Conservation (phyloP, 1,140 invertebrate genomes). For the Macrobrachium rosenbergii region DNA sequence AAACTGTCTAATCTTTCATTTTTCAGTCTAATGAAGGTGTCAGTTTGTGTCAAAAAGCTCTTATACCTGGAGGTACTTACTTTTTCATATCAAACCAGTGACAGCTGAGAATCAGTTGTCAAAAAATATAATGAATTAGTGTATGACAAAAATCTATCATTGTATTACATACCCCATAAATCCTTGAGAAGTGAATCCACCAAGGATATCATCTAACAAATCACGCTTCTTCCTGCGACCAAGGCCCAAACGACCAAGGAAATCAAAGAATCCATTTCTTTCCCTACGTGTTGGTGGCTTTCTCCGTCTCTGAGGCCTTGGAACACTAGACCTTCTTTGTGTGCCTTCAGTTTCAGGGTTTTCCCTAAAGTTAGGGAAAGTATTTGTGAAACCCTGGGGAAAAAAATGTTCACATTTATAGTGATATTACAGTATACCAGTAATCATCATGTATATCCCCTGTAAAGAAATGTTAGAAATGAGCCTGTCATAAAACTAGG, state of each 20-base stretch:
- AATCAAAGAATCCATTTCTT: conserved; percentile 33
- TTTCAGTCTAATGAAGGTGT: too few species aligned
- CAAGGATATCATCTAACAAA: neutral
- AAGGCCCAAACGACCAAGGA: conserved; percentile 21
- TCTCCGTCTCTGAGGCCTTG: neutral
- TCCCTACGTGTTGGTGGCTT: conserved; percentile 1
- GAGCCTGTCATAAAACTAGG: too few species aligned
- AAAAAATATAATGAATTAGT: too few species aligned
- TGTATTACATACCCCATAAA: conserved; percentile 33
- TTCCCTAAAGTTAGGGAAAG: conserved; percentile 18
- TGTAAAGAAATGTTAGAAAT: too few species aligned
- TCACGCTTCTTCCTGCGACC: conserved; percentile 37
- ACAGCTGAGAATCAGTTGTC: too few species aligned
- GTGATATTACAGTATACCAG: neutral
- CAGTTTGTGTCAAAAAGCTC: too few species aligned
- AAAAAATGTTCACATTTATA: neutral
- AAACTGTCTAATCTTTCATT: too few species aligned
- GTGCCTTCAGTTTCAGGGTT: conserved; percentile 11
- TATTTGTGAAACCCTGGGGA: conserved; percentile 25
- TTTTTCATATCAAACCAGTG: neutral
- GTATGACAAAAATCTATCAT: neutral
- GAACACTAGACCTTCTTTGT: neutral
- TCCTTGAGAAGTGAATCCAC: neutral
- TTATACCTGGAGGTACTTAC: neutral
- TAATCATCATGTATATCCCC: too few species aligned